Evolutionary conservation across 2,797 vertebrate genomes (phyloP), one percentile per base, ranked within the genome.

Genomic region (Esox lucius): DNA sequence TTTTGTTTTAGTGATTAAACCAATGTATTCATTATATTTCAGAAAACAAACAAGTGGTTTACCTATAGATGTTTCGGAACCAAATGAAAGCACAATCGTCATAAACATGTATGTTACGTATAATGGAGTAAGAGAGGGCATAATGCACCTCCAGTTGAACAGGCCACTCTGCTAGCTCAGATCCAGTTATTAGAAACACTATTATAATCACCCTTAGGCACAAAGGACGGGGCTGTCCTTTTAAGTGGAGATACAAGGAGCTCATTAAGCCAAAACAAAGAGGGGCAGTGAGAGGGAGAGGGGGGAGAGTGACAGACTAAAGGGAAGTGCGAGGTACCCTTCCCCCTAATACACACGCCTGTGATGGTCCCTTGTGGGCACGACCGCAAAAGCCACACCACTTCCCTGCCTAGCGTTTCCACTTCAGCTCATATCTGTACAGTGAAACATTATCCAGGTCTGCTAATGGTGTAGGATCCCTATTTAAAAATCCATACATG

Each of bases 241-340:
- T 93, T 90, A 92, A 92, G 90, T 90, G 90, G 89, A 92, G 87
- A 90, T 91, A 91, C 65, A 90, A 88, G 89, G 92, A 92, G 87
- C 94, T 94, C 91, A 94, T 94, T 94, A 94, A 92, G 80, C 88
- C 87, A 90, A 93, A 93, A 94, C 92, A 94, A 94, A 94, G 91
- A 90, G 71, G 80, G 82, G 77, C 84, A 90, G 87, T 91, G 89
- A 92, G 80, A 61, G 81, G 83, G 73, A 64, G 73, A 77, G 79
- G 56, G 56, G 81, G 83, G 72, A 68, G 72, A 78, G 74, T 39
- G 46, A 74, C 62, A 74, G 78, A 83, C 79, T 81, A 69, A 82
- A 79, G 81, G 83, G 71, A 85, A 83, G 80, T 82, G 72, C 83
- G 82, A 89, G 74, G 80, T 85, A 71, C 81, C 62, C 61, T 22